A percentile compares a stretch with the other conserved stretches of the same genome.
Conservation (phyloP, 2,888 invertebrate genomes). For the Diaphora mendica region DNA sequence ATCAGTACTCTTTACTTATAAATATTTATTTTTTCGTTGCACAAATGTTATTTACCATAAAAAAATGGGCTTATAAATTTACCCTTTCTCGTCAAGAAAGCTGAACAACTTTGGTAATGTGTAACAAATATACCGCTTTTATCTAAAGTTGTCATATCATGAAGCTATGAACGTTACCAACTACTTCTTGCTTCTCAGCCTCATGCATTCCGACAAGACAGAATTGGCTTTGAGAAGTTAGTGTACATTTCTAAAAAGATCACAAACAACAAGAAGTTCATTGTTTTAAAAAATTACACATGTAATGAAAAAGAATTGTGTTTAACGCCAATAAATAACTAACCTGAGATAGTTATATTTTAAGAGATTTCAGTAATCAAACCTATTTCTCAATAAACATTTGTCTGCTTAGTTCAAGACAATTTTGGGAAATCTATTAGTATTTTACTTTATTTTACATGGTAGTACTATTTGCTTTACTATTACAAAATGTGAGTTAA, state of each 20-base stretch:
- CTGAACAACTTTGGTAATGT: too few species aligned
- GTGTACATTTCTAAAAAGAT: neutral
- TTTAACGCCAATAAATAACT: too few species aligned
- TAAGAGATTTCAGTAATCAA: too few species aligned
- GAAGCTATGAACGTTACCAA: neutral
- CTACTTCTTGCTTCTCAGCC: too few species aligned
- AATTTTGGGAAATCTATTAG: neutral
- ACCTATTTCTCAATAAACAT: neutral
- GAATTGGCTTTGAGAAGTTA: neutral
- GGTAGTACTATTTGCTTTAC: too few species aligned
- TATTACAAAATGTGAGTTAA: too few species aligned
- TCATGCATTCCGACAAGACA: too few species aligned
- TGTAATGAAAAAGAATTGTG: neutral
- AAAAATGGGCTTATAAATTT: too few species aligned
- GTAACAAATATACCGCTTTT: too few species aligned
- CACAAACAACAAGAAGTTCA: neutral
- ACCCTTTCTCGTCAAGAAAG: neutral
- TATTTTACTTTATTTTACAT: neutral
- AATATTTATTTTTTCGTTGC: neutral
- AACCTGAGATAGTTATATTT: too few species aligned
- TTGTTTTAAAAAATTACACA: neutral
- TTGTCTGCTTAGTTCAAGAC: neutral
- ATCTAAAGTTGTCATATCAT: neutral
- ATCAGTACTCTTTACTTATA: too few species aligned
- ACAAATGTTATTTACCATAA: neutral